phyloP scores from a whole-genome alignment of 2,797 vertebrate genomes.

The Enteromius paludinosus region DNA sequence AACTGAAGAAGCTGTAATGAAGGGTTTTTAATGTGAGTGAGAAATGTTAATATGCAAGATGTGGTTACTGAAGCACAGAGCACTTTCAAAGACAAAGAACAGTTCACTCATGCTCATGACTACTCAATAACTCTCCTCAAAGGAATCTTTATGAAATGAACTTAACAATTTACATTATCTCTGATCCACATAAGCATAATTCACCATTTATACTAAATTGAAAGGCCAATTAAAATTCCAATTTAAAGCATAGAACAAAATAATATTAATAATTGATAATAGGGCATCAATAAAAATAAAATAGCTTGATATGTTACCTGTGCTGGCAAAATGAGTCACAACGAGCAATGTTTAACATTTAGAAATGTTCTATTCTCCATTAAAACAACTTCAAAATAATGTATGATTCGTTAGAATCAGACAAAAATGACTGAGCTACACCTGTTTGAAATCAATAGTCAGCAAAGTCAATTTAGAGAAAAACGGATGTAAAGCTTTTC shows the following conservation, averaged over 20 bases:
- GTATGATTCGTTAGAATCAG: too few relatives aligned
- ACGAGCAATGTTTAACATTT: too few relatives aligned
- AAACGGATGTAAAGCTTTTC: too few relatives aligned
- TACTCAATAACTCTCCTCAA: constrained; percentile 14
- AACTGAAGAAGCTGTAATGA: constrained; percentile 5
- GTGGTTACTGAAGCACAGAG: constrained; percentile 31
- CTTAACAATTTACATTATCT: not conserved
- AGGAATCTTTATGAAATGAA: not conserved
- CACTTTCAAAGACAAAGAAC: constrained; percentile 35
- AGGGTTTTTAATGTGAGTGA: constrained; percentile 5
- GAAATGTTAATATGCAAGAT: constrained; percentile 36
- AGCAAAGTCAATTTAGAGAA: too few relatives aligned
- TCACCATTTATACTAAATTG: not conserved
- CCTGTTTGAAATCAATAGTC: too few relatives aligned
- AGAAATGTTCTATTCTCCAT: too few relatives aligned
- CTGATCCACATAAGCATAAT: not conserved
- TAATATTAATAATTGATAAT: too few relatives aligned
- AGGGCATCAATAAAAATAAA: too few relatives aligned
- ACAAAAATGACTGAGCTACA: too few relatives aligned
- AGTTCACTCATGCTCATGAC: constrained; percentile 23
- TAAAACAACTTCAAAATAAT: too few relatives aligned
- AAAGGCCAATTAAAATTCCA: too few relatives aligned
- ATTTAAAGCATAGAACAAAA: not conserved
- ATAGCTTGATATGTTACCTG: not conserved
- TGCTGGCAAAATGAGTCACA: not conserved